These are phyloP conservation scores for Phenacoccus solenopsis DNA, from an alignment of 1,140 invertebrate species.

Conservation along the genomic window DNA sequence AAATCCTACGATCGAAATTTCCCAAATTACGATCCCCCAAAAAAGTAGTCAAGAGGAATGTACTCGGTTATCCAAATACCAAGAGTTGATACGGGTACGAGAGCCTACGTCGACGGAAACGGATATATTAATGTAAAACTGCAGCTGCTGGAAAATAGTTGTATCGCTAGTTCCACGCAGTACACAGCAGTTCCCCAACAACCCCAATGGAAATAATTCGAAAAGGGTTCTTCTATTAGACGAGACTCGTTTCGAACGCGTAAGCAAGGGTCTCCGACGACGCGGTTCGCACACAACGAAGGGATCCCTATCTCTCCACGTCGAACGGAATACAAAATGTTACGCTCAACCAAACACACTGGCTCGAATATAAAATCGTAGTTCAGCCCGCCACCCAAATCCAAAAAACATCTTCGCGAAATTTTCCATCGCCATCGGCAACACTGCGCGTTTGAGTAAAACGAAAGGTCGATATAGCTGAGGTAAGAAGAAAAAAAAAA, in stretches of 20 bases:
- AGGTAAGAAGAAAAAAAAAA: conserved; percentile 6
- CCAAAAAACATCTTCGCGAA: neutral
- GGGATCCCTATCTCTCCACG: neutral
- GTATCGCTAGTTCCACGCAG: neutral
- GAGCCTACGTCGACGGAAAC: conserved; percentile 16
- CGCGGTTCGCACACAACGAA: neutral
- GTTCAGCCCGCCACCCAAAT: neutral
- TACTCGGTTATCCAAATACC: no score
- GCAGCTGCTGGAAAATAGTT: conserved; percentile 13
- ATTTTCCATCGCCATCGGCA: neutral
- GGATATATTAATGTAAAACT: neutral
- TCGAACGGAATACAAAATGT: neutral
- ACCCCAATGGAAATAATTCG: conserved; percentile 14
- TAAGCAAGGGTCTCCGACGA: neutral
- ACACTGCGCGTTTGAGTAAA: neutral
- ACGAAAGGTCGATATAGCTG: conserved; percentile 10
- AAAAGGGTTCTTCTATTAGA: conserved; percentile 4
- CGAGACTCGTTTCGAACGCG: neutral
- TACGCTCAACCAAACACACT: conserved; percentile 12
- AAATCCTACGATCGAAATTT: no score
- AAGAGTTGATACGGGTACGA: no score
- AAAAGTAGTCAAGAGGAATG: no score
- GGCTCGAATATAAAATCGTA: neutral
- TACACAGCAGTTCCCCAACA: neutral
- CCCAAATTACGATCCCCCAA: no score